Percentiles rank a stretch among this genome's conserved stretches.
These are phyloP conservation scores for Whitmania pigra DNA, from an alignment of 1,140 invertebrate genomes.

Conservation along the genomic window DNA sequence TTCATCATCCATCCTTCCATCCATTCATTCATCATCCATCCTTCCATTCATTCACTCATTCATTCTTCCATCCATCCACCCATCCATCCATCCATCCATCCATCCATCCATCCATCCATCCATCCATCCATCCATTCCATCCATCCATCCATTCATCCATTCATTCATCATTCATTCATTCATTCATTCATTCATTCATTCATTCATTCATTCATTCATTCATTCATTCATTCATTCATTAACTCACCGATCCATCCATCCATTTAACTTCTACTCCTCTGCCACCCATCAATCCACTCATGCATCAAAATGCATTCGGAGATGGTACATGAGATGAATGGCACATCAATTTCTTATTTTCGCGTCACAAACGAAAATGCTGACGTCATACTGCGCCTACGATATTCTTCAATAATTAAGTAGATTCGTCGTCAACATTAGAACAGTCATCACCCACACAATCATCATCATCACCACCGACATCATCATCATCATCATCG, in stretches of 20 bases:
- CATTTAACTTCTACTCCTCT: too few species aligned
- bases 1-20: neutral
- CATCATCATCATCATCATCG: conserved; percentile 19
- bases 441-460: neutral
- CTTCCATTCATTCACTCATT: neutral
- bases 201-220: neutral
- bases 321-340: too few species aligned
- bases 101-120: neutral
- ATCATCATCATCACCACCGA: conserved; percentile 14
- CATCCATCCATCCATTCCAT: neutral
- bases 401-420: too few species aligned
- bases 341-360: too few species aligned
- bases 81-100: neutral
- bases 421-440: neutral
- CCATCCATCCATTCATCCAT: neutral
- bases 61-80: neutral
- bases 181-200: neutral
- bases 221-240: neutral
- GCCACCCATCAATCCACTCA: too few species aligned
- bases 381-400: too few species aligned
- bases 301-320: neutral
- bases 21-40: neutral
- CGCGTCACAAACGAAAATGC: too few species aligned
- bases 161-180: neutral
- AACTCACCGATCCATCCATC: too few species aligned